Conservation (phyloP, 2,888 invertebrate genomes). For the Asteroscopus sphinx region DNA sequence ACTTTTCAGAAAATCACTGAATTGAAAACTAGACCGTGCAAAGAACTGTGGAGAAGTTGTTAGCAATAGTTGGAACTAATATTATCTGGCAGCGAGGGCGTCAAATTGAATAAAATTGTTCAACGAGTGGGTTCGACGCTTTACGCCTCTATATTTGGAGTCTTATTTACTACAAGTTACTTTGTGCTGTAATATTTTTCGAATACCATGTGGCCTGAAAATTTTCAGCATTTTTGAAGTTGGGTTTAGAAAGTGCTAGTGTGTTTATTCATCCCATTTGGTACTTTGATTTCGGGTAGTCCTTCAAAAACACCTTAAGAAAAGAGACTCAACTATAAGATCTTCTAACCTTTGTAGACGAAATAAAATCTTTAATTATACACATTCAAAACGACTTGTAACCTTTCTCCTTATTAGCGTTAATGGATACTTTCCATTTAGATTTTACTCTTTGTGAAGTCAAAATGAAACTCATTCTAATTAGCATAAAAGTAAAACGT, state of each 20-base stretch:
- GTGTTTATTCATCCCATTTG: too few species aligned
- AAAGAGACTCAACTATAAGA: too few species aligned
- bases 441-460: constrained; percentile 15
- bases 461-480: constrained; percentile 7
- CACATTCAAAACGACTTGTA: too few species aligned
- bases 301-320: too few species aligned
- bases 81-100: constrained; percentile 20
- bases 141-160: not conserved
- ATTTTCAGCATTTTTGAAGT: too few species aligned
- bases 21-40: constrained; percentile 20
- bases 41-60: constrained; percentile 41
- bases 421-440: constrained; percentile 10
- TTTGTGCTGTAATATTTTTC: not conserved
- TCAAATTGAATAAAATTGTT: constrained; percentile 44
- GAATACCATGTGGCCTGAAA: too few species aligned
- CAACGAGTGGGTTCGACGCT: constrained; percentile 6
- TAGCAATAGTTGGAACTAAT: constrained; percentile 39
- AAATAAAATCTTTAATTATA: too few species aligned
- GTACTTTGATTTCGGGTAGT: too few species aligned
- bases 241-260: too few species aligned
- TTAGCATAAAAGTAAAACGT: constrained; percentile 40
- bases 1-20: constrained; percentile 8
- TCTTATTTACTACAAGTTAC: not conserved
- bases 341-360: too few species aligned
- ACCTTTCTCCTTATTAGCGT: not conserved